These are phyloP conservation scores for Mystacornis crossleyi DNA, from an alignment of 2,113 vertebrate genomes.

Conservation along the genomic window DNA sequence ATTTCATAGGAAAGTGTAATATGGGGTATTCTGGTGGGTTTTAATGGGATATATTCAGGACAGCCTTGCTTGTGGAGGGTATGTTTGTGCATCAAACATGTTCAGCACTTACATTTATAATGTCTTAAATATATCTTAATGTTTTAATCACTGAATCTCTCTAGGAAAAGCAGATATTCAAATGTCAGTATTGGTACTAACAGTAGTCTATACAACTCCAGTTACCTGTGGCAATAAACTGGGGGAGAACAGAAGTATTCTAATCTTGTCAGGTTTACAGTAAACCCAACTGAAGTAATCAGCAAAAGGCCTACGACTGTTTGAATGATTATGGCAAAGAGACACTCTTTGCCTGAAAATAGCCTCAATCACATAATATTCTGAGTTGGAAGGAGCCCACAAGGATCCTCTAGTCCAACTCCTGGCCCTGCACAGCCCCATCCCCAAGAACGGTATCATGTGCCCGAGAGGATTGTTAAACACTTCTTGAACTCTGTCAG, in stretches of 20 bases:
- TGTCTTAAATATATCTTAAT: not conserved
- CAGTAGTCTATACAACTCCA: not conserved
- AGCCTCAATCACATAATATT: not conserved
- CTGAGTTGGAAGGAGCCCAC: not conserved
- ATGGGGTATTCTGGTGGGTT: not conserved
- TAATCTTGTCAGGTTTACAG: not conserved
- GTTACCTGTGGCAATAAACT: not conserved
- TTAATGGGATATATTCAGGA: not conserved
- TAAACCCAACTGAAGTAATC: not conserved
- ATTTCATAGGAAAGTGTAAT: not conserved
- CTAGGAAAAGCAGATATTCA: not conserved
- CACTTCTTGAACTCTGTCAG: rapidly evolving
- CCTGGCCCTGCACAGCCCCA: not conserved
- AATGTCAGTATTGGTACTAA: not conserved
- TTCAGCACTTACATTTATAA: not conserved
- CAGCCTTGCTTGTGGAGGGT: not conserved
- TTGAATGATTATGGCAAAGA: not conserved
- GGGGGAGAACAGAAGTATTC: not conserved
- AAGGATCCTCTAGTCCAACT: rapidly evolving
- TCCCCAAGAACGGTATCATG: too few species aligned
- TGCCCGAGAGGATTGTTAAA: not conserved
- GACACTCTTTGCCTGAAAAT: not conserved
- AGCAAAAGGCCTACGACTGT: not conserved
- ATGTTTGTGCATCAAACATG: not conserved
- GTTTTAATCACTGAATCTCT: not conserved